Conservation (phyloP, 2,888 invertebrate genomes). For the Strigamia crassipes region DNA sequence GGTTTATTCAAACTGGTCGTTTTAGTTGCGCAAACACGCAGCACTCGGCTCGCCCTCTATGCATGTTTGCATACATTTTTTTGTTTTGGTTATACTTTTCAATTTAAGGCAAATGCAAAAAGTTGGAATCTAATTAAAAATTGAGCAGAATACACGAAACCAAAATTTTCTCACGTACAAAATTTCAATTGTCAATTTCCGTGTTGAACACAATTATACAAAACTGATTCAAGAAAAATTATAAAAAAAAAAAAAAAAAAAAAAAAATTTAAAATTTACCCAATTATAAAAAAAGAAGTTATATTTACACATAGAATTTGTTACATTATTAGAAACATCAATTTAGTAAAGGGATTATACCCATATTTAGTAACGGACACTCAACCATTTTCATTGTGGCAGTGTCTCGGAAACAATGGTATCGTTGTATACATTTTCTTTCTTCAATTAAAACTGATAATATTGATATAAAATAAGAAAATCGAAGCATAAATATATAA, state of each 20-base stretch:
- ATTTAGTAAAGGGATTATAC: no score
- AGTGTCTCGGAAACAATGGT: no score
- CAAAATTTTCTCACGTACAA: not conserved
- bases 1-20: not conserved
- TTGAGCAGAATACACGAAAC: slow-evolving; percentile 24
- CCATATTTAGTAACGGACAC: no score
- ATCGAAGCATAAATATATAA: no score
- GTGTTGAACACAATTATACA: not conserved
- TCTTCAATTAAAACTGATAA: no score
- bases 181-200: not conserved
- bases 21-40: not conserved
- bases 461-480: no score
- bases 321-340: no score
- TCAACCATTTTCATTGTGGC: no score
- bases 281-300: not conserved
- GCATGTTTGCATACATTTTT: no score
- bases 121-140: not conserved
- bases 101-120: slow-evolving; percentile 15
- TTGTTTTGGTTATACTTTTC: no score
- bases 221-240: not conserved
- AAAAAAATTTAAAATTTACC: not conserved
- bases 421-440: no score
- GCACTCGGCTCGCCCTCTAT: no score
- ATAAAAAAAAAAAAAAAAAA: not conserved
- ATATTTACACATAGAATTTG: not conserved